Conservation (phyloP, 2,113 vertebrate genomes). For the Rhinogobius similis region DNA sequence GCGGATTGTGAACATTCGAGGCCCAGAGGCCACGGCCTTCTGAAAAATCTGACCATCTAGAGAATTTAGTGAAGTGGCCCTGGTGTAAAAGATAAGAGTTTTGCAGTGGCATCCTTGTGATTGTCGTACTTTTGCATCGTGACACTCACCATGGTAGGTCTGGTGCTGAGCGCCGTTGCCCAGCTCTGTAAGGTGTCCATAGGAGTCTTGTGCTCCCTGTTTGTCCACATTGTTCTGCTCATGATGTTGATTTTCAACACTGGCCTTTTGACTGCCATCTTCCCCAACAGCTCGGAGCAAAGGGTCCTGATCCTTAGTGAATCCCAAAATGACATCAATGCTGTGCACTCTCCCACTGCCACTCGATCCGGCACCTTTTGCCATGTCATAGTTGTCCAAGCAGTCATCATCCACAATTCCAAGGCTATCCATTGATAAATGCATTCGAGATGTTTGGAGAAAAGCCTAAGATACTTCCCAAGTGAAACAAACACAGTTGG, state of each 20-base stretch:
- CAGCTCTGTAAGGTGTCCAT: slow-evolving; percentile 68
- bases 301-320: slow-evolving; percentile 81
- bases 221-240: slow-evolving; percentile 35
- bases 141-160: slow-evolving; percentile 71
- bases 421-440: slow-evolving; percentile 80
- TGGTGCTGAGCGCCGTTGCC: slow-evolving; percentile 55
- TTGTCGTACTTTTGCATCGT: not conserved
- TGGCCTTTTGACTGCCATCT: slow-evolving; percentile 56
- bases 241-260: slow-evolving; percentile 45
- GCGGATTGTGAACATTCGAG: too few relatives aligned
- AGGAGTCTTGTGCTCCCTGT: slow-evolving; percentile 40
- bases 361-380: slow-evolving; percentile 72
- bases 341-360: slow-evolving; percentile 76
- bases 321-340: slow-evolving; percentile 82
- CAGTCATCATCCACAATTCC: slow-evolving; percentile 79
- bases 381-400: slow-evolving; percentile 78
- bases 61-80: too few relatives aligned
- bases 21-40: too few relatives aligned
- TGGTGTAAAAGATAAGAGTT: not conserved
- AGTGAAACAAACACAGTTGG: slow-evolving; percentile 19
- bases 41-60: too few relatives aligned
- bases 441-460: slow-evolving; percentile 69
- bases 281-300: slow-evolving; percentile 65
- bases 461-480: slow-evolving; percentile 26
- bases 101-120: not conserved